phyloP scores from a whole-genome alignment of 1,140 invertebrate species.

The Gyrodactylus bullatarudis region DNA sequence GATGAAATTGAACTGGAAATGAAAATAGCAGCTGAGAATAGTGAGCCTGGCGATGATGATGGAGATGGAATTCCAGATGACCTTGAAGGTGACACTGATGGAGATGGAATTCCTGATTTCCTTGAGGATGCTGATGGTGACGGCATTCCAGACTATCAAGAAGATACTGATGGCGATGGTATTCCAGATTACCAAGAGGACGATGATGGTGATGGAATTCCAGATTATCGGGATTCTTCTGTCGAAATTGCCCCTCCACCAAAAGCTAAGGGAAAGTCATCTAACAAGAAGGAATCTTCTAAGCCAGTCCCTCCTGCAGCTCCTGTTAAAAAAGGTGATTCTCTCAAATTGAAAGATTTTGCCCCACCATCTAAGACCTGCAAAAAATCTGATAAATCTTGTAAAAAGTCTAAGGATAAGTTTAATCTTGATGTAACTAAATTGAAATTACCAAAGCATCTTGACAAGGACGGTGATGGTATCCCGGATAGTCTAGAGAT shows the following conservation, averaged over 20 bases:
- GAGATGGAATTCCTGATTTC: conserved; percentile 5
- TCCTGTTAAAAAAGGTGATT: background rate
- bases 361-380: background rate
- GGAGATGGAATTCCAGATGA: conserved; percentile 4
- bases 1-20: background rate
- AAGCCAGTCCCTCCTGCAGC: too few species aligned
- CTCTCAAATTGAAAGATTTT: background rate
- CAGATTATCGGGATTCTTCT: conserved; percentile 11
- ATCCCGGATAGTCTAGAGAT: conserved; percentile 14
- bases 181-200: conserved; percentile 14
- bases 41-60: background rate
- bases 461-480: conserved; percentile 15
- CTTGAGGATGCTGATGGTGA: conserved; percentile 11
- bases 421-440: background rate
- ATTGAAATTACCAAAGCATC: conserved; percentile 7
- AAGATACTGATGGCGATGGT: conserved; percentile 12
- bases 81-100: conserved; percentile 3
- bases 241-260: background rate
- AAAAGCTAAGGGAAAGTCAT: background rate
- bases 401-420: background rate
- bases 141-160: conserved; percentile 11
- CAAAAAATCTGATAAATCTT: background rate
- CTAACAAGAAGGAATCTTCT: background rate
- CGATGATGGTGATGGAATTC: conserved; percentile 14
- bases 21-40: background rate